Conservation (phyloP, 2,888 invertebrate genomes). For the Philereme transversata region DNA sequence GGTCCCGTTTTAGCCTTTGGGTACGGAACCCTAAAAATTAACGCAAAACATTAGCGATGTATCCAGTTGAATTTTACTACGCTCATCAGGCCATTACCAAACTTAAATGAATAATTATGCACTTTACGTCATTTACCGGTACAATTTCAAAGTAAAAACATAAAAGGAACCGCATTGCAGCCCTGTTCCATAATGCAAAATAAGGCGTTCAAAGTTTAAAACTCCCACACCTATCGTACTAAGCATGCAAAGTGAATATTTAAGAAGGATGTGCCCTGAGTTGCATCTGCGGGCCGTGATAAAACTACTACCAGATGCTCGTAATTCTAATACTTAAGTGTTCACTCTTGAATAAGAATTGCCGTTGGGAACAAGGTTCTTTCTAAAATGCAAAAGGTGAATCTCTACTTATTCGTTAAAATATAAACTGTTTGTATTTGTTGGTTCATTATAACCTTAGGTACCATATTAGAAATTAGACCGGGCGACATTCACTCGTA, state of each 20-base stretch:
- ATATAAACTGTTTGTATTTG: too few species aligned
- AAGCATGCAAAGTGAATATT: slow-evolving; percentile 73
- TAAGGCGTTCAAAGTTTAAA: slow-evolving; percentile 57
- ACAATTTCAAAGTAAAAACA: neutral
- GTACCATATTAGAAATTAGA: too few species aligned
- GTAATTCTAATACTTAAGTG: slow-evolving; percentile 65
- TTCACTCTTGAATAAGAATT: slow-evolving; percentile 53
- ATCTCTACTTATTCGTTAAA: neutral
- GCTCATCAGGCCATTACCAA: too few species aligned
- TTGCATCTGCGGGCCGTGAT: slow-evolving; percentile 65
- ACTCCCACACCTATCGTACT: slow-evolving; percentile 55
- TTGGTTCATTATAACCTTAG: too few species aligned
- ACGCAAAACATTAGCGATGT: too few species aligned
- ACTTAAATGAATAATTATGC: too few species aligned
- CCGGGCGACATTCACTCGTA: too few species aligned
- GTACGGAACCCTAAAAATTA: too few species aligned
- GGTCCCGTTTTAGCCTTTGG: too few species aligned
- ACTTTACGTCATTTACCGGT: too few species aligned
- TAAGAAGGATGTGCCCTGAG: slow-evolving; percentile 52
- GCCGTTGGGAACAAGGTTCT: slow-evolving; percentile 35
- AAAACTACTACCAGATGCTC: slow-evolving; percentile 62
- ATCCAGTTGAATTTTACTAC: too few species aligned
- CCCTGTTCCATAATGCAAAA: slow-evolving; percentile 49
- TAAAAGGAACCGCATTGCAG: slow-evolving; percentile 43
- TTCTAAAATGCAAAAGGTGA: slow-evolving; percentile 8